Base-by-base conservation (phyloP, 2,888 invertebrate genomes). In the Ypsolopha scabrella region DNA sequence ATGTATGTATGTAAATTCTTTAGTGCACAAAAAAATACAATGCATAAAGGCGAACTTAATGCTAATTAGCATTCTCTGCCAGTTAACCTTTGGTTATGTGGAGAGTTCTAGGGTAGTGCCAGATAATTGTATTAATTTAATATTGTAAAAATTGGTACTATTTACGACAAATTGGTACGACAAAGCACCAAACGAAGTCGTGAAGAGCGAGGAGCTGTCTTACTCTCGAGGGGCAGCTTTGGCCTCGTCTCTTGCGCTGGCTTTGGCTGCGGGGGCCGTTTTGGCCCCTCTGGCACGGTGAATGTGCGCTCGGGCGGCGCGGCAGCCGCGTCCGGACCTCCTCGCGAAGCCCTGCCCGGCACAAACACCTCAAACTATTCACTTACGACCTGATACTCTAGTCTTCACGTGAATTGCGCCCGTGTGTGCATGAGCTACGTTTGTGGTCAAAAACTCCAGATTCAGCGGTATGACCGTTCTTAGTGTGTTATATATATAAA, bases 121-220 rank as follows among this genome's bases (percentile, higher is more conserved):
- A n/a, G n/a, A n/a, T n/a, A n/a, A n/a, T n/a, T n/a, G n/a, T n/a
- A n/a, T n/a, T n/a, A n/a, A n/a, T n/a, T n/a, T n/a, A n/a, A n/a
- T n/a, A n/a, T n/a, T n/a, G n/a, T n/a, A n/a, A n/a, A n/a, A n/a
- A n/a, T n/a, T n/a, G n/a, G n/a, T n/a, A n/a, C n/a, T n/a, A n/a
- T n/a, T n/a, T n/a, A n/a, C n/a, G n/a, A n/a, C n/a, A n/a, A n/a
- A n/a, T n/a, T n/a, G n/a, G 75, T 94, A 94, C 71, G 94, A 94
- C 70, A 94, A 94, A 76, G 91, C 94, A 79, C 95, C 94, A 55
- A 96, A 96, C 80, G 96, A 96, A 81, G 95, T 96, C 63, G 94
- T 95, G 66, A 96, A 96, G 87, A 96, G 95, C 75, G 96, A 96
- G 82, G 95, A 95, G 87, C 85, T 96, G 70, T 95, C 95, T 53